Base-by-base conservation (phyloP, 1,140 invertebrate species). In the Cardiocondyla obscurior region DNA sequence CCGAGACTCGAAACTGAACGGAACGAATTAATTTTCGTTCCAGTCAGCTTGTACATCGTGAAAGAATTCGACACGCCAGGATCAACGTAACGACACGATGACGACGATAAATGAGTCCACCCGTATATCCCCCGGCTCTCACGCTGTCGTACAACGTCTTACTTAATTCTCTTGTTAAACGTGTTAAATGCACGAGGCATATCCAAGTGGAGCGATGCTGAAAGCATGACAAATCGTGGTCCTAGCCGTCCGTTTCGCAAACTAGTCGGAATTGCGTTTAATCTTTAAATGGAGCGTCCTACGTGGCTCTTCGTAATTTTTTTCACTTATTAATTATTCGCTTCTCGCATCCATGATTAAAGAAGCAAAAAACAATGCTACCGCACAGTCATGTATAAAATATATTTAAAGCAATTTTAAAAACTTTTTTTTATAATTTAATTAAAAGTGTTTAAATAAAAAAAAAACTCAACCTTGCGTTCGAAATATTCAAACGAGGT, bases 11-110 rank as follows among this genome's bases (percentile, higher is more conserved):
- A 58, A 58, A 73, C 70, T 73, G 30, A 57, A 73, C 70, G 70
- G 70, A 73, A 73, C 70, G 70, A 73, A 73, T 73, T 53, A 73
- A 73, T 73, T 73, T 73, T 73, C 70, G 53, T 58, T 58, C 70
- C 33, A 57, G 53, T 73, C 51, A 58, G 70, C 53, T 39, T 58
- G 70, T 62, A 62, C 58, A 62, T 62, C 58, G 58, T 73, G 51
- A 39, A 73, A 73, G 70, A 73, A 73, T 73, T 73, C 51, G 70
- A 73, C 51, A 73, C 70, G 70, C 51, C 51, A 39, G 70, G 70
- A 57, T 73, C 51, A 73, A 42, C 51, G 70, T 57, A 73, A 73
- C 51, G 70, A 73, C 22, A 69, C 28, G 28, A 51, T 33, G 65
- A 69, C 65, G 33, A 73, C 70, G 70, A 58, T 39, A 53, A 73